Percentiles rank a stretch among this genome's conserved stretches.
phyloP scores from a whole-genome alignment of 2,888 invertebrate species.

The Bembecia ichneumoniformis region DNA sequence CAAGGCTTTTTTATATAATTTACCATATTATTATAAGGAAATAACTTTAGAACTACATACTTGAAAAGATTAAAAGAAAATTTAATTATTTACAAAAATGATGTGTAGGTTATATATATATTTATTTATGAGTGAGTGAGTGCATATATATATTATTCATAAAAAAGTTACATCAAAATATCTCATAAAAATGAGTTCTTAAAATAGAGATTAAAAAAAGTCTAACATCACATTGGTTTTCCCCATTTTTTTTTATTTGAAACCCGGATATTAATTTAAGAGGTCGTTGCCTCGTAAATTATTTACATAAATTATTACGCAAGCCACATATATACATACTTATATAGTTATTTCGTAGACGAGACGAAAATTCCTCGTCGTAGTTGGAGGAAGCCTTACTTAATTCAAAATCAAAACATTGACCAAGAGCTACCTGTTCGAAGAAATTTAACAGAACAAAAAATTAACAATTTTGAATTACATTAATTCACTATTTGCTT shows the following conservation, averaged over 20 bases:
- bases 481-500: conserved; percentile 31
- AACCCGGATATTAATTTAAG: conserved; percentile 23
- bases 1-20: too few relatives aligned
- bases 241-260: not conserved
- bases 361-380: conserved; percentile 12
- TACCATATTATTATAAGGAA: too few relatives aligned
- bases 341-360: conserved; percentile 26
- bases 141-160: too few relatives aligned
- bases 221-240: too few relatives aligned
- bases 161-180: too few relatives aligned
- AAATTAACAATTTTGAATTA: conserved; percentile 41
- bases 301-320: conserved; percentile 50
- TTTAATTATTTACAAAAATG: too few relatives aligned
- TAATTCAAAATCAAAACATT: conserved; percentile 29
- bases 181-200: too few relatives aligned
- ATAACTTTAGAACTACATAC: too few relatives aligned
- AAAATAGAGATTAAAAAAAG: too few relatives aligned
- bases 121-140: too few relatives aligned
- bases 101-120: too few relatives aligned
- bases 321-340: conserved; percentile 16
- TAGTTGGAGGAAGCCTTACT: conserved; percentile 8
- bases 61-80: too few relatives aligned
- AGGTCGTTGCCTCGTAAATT: conserved; percentile 48
- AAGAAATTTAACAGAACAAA: conserved; percentile 30
- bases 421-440: conserved; percentile 54